Base-by-base conservation (phyloP, 2,888 invertebrate genomes). In the Caenorhabditis macrosperma region DNA sequence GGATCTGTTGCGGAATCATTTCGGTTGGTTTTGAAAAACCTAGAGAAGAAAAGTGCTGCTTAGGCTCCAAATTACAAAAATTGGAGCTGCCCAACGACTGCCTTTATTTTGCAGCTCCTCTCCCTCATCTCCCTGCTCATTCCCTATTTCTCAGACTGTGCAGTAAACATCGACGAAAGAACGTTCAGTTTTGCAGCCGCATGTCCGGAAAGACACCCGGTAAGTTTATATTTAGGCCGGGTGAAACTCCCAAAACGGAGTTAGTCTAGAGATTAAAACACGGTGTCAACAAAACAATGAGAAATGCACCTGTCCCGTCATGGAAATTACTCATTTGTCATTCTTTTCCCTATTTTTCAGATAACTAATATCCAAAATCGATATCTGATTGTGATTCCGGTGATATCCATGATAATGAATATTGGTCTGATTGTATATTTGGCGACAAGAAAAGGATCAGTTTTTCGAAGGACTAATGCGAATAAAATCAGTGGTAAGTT, bases 291-390 rank as follows among this genome's bases (percentile, higher is more conserved):
- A 54, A 28, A 26, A 54, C 17, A 28, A 10, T 41, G n/a, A n/a
- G n/a, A n/a, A n/a, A n/a, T n/a, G n/a, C n/a, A n/a, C n/a, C n/a
- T n/a, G n/a, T n/a, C n/a, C n/a, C n/a, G n/a, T n/a, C n/a, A n/a
- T n/a, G n/a, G n/a, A n/a, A n/a, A n/a, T n/a, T n/a, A n/a, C n/a
- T n/a, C n/a, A n/a, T n/a, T n/a, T n/a, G n/a, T n/a, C n/a, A n/a
- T n/a, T 15, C 6, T 26, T 44, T 61, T 28, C n/a, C 17, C 30
- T 41, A 24, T 35, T 67, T 46, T 63, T 57, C 48, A 76, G 76
- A 54, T 76, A 17, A 76, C 76, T 17, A 33, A n/a, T 2, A n/a
- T 76, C 4, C 67, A 76, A 63, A 76, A 76, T 30, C 24, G 52
- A 2, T 76, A 63, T 28, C 30, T 76, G 6, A 76, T 76, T 4